phyloP scores from a whole-genome alignment of 2,888 invertebrate genomes.

The Drosophila sordidapex region DNA sequence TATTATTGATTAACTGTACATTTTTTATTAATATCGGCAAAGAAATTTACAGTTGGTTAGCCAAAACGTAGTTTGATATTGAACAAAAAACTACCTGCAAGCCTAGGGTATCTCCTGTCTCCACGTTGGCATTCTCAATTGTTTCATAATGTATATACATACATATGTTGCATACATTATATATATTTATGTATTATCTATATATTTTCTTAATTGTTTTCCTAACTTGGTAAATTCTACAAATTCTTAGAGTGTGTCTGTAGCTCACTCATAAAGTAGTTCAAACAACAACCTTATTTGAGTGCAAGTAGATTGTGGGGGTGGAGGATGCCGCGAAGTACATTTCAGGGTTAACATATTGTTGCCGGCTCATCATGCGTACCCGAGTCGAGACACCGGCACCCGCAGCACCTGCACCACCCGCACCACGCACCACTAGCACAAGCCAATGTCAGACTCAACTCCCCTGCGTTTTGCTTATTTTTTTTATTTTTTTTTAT shows the following conservation, averaged over 20 bases:
- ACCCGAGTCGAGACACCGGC: not conserved
- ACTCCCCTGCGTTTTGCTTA: constrained; percentile 34
- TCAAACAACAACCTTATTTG: constrained; percentile 20
- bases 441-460: constrained; percentile 44
- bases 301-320: not conserved
- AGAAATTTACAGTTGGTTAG: not conserved
- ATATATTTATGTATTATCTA: not conserved
- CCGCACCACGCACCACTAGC: constrained; percentile 24
- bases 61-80: not conserved
- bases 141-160: not conserved
- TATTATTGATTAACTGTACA: too few relatives aligned
- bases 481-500: constrained; percentile 33
- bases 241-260: constrained; percentile 3
- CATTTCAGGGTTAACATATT: constrained; percentile 84
- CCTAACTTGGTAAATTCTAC: not conserved
- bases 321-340: constrained; percentile 12
- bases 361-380: constrained; percentile 82
- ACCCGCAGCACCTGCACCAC: constrained; percentile 8
- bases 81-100: not conserved
- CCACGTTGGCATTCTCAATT: not conserved
- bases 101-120: too few relatives aligned
- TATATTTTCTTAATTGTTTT: not conserved
- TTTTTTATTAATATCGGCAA: not conserved
- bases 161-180: not conserved
- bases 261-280: constrained; percentile 19